phyloP scores from a whole-genome alignment of 64 coral and sea anemone genomes.

The Pocillopora damicornis region DNA sequence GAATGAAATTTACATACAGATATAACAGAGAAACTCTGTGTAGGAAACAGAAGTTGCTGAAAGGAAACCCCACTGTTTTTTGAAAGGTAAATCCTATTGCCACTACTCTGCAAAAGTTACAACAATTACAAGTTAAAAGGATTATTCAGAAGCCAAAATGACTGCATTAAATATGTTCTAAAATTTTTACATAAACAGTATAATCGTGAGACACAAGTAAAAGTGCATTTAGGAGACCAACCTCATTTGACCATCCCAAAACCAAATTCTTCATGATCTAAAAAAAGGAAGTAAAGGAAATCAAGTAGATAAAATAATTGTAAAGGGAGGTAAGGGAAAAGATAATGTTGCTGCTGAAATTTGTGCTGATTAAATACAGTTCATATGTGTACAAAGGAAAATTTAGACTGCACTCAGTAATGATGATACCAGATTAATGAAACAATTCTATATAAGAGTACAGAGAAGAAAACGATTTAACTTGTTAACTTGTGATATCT shows the following conservation, averaged over 20 bases:
- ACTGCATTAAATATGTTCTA: too few species aligned
- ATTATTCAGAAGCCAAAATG: too few species aligned
- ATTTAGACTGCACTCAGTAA: too few species aligned
- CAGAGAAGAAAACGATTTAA: too few species aligned
- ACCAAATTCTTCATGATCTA: conserved; percentile 1
- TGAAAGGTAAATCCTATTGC: conserved; percentile 1
- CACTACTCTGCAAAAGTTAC: not conserved
- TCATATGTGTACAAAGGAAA: too few species aligned
- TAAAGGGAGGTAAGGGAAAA: not conserved
- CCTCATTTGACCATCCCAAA: conserved; percentile 37
- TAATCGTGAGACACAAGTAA: too few species aligned
- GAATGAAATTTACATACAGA: not conserved
- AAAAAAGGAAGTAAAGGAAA: not conserved
- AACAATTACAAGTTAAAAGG: too few species aligned
- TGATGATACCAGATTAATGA: too few species aligned
- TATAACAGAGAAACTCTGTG: not conserved
- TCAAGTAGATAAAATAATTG: not conserved
- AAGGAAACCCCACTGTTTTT: conserved; percentile 24
- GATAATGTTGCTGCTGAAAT: not conserved
- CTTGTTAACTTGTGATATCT: too few species aligned
- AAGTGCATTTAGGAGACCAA: not conserved
- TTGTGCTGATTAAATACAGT: too few species aligned
- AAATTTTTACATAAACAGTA: too few species aligned
- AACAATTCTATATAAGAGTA: too few species aligned
- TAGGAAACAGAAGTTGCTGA: not conserved